Evolutionary conservation across 2,113 vertebrate species (phyloP).

Genomic region (Syngnathus floridae): DNA sequence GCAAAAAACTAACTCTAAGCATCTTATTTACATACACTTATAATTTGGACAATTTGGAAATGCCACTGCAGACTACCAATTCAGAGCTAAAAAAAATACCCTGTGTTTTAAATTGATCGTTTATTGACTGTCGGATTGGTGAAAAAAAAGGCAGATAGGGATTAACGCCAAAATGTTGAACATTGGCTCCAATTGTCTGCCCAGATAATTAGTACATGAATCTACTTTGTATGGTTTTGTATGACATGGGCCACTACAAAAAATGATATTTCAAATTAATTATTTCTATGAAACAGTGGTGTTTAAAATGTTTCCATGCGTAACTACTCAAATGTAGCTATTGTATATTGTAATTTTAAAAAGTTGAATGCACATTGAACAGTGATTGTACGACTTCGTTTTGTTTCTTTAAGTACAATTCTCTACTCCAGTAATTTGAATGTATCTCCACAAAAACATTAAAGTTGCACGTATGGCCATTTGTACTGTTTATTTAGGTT

Average conservation of each 20-base stretch:
- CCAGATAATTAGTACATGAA: background rate
- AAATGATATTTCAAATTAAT: background rate
- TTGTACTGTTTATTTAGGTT: background rate
- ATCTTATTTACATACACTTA: too few relatives aligned
- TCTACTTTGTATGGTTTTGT: background rate
- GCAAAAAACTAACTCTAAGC: too few relatives aligned
- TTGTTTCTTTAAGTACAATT: background rate
- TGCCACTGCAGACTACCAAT: too few relatives aligned
- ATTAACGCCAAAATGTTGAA: too few relatives aligned
- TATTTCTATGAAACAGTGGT: background rate
- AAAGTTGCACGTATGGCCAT: slow-evolving; percentile 1
- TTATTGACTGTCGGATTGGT: too few relatives aligned
- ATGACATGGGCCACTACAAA: background rate
- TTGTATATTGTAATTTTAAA: background rate
- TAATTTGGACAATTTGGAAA: too few relatives aligned
- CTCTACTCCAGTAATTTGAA: background rate
- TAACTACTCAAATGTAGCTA: background rate
- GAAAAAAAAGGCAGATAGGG: too few relatives aligned
- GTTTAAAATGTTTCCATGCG: background rate
- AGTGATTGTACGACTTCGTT: background rate
- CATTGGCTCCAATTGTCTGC: too few relatives aligned
- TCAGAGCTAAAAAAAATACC: too few relatives aligned
- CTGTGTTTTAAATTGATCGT: too few relatives aligned
- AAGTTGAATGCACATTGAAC: background rate
- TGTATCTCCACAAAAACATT: background rate